A percentile compares a stretch with the other conserved stretches of the same genome.
Evolutionary conservation across 1,140 invertebrate genomes (phyloP).

Genomic region (Drosophila sproati): DNA sequence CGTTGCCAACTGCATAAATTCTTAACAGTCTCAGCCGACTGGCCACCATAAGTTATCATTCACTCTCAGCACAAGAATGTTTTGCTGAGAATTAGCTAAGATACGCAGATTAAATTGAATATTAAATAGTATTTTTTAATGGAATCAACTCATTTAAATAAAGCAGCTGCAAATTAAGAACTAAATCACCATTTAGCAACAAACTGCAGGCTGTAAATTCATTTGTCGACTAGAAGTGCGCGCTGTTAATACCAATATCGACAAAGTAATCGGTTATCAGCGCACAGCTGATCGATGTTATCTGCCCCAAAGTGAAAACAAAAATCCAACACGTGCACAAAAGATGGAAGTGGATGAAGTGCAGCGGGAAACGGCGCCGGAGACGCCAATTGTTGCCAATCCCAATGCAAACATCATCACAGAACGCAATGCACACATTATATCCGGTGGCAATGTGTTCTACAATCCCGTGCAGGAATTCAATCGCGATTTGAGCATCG

Average conservation of each 20-base stretch:
- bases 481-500: constrained; percentile 95
- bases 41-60: too few relatives aligned
- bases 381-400: constrained; percentile 28
- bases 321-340: constrained; percentile 31
- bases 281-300: not conserved
- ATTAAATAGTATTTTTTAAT: too few relatives aligned
- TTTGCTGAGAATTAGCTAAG: too few relatives aligned
- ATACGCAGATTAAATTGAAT: too few relatives aligned
- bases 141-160: too few relatives aligned
- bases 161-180: too few relatives aligned
- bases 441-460: constrained; percentile 90
- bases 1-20: too few relatives aligned
- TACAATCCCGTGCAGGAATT: constrained; percentile 99
- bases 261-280: not conserved
- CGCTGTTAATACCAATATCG: not conserved
- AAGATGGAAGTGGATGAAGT: constrained; percentile 47
- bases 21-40: too few relatives aligned
- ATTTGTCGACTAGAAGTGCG: too few relatives aligned
- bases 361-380: constrained; percentile 14
- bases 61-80: too few relatives aligned
- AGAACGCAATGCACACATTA: constrained; percentile 75
- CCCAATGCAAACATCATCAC: constrained; percentile 60
- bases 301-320: not conserved
- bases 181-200: too few relatives aligned
- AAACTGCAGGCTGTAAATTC: too few relatives aligned